Evolutionary conservation across 1,140 invertebrate genomes (phyloP).

Genomic region (Hyposmocoma kahamanoa): DNA sequence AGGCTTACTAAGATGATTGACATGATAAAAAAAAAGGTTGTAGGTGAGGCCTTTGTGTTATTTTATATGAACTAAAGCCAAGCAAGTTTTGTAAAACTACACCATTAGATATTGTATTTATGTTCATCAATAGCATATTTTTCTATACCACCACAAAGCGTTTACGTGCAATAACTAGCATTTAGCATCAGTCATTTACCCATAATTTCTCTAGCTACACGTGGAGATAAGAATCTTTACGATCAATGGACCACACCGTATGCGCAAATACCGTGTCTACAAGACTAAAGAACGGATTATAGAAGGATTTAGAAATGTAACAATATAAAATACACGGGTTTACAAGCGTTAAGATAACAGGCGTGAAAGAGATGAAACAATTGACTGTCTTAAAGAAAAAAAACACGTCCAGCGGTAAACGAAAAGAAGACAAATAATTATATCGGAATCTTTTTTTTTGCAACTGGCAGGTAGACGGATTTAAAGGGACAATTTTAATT

Average conservation of each 20-base stretch:
- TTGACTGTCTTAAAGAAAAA: neutral
- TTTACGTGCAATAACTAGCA: too few species aligned
- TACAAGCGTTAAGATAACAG: neutral
- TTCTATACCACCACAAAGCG: too few species aligned
- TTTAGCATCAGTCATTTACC: too few species aligned
- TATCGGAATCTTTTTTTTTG: neutral
- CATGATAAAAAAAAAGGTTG: too few species aligned
- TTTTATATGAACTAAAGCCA: too few species aligned
- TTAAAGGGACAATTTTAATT: neutral
- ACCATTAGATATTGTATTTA: too few species aligned
- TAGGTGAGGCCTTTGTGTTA: too few species aligned
- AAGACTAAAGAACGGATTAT: slow-evolving; percentile 14
- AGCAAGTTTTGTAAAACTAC: too few species aligned
- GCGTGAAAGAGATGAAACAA: neutral
- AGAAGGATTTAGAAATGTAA: slow-evolving; percentile 5
- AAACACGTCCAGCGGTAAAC: neutral
- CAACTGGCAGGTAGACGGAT: neutral
- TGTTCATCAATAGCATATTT: too few species aligned
- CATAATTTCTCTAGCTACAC: too few species aligned
- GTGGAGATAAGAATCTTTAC: slow-evolving; percentile 1
- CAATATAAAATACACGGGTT: neutral
- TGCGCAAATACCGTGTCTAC: too few species aligned
- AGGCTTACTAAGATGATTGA: too few species aligned
- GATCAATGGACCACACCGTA: slow-evolving; percentile 23
- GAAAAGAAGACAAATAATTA: slow-evolving; percentile 1